Evolutionary conservation across 2,797 vertebrate genomes (phyloP).

Genomic region (Siniperca scherzeri): DNA sequence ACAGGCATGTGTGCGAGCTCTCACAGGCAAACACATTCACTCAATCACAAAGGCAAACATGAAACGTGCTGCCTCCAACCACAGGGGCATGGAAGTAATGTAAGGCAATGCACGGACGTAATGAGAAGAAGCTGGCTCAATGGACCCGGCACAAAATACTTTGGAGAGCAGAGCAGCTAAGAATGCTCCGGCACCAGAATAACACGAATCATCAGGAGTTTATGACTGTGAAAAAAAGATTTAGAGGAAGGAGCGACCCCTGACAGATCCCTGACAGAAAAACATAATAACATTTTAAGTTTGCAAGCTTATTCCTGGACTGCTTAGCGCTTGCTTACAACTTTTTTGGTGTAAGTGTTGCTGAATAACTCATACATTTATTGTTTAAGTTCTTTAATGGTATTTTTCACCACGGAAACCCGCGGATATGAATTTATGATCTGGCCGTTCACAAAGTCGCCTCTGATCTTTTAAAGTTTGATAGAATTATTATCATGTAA

Average conservation of each 20-base stretch:
- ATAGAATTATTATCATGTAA: not conserved
- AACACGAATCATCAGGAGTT: slow-evolving; percentile 36
- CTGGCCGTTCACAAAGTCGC: not conserved
- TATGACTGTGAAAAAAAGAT: slow-evolving; percentile 4
- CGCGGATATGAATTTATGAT: not conserved
- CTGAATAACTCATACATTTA: not conserved
- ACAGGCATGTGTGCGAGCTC: slow-evolving; percentile 52
- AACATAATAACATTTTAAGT: not conserved
- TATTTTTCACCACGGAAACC: not conserved
- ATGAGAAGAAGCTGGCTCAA: slow-evolving; percentile 70
- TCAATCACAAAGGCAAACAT: slow-evolving; percentile 76
- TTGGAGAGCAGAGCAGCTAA: slow-evolving; percentile 15
- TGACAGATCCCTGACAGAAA: slow-evolving; percentile 4
- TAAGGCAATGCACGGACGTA: slow-evolving; percentile 55
- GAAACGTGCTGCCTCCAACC: slow-evolving; percentile 70
- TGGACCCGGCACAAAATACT: slow-evolving; percentile 22
- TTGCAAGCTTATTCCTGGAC: not conserved
- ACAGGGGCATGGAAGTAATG: slow-evolving; percentile 63
- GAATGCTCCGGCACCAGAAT: slow-evolving; percentile 24
- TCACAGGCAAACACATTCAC: slow-evolving; percentile 59
- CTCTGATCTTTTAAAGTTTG: not conserved
- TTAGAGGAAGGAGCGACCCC: not conserved
- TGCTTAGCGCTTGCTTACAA: not conserved
- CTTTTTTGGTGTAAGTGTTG: not conserved
- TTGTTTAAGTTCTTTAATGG: not conserved